Evolutionary conservation across 2,113 vertebrate species (phyloP).

Genomic region (Zosterops lateralis): DNA sequence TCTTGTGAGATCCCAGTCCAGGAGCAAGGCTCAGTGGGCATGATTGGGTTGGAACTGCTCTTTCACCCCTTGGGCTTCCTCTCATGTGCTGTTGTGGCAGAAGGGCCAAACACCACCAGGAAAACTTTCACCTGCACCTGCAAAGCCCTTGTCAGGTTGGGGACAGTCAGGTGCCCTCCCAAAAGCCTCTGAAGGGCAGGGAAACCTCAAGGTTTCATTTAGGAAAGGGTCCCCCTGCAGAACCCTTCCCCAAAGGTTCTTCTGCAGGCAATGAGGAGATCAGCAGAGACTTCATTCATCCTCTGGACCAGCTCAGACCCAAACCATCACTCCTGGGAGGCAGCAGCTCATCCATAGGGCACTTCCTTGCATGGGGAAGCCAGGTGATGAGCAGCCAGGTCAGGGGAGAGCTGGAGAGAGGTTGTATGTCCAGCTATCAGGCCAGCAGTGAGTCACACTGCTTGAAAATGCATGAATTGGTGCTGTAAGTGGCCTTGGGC

Average conservation of each 20-base stretch:
- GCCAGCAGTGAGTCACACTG: not conserved
- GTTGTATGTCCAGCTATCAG: accelerated
- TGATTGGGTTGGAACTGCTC: not conserved
- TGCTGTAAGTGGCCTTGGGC: not conserved
- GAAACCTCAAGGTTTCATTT: not conserved
- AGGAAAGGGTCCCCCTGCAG: not conserved
- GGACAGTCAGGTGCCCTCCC: not conserved
- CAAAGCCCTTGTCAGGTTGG: not conserved
- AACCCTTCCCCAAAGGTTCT: not conserved
- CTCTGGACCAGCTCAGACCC: not conserved
- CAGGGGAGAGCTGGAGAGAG: not conserved
- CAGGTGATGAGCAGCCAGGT: not conserved
- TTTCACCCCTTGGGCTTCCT: not conserved
- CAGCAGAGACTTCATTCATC: not conserved
- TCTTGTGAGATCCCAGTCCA: not conserved
- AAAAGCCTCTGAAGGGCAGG: not conserved
- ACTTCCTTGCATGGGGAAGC: not conserved
- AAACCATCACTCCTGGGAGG: not conserved
- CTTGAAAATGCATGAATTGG: not conserved
- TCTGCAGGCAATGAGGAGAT: not conserved
- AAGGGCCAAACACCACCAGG: not conserved
- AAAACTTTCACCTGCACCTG: not conserved
- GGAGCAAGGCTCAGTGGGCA: not conserved
- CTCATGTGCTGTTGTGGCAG: not conserved
- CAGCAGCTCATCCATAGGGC: not conserved